phyloP scores from a whole-genome alignment of 2,113 vertebrate species.

The Sphaerodactylus townsendi region DNA sequence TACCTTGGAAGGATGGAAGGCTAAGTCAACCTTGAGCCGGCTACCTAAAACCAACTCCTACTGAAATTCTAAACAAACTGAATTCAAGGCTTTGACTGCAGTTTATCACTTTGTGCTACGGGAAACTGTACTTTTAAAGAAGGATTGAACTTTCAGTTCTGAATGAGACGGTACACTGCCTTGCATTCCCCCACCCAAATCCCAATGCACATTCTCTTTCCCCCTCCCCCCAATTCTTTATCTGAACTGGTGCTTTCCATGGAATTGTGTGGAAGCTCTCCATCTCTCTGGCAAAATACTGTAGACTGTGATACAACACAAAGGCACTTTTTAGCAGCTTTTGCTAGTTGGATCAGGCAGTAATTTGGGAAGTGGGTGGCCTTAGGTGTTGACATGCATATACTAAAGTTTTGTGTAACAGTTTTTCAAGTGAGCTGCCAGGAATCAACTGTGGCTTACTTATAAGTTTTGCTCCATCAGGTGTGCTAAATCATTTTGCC shows the following conservation, averaged over 20 bases:
- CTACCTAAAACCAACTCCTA: no score
- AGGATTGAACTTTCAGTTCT: no score
- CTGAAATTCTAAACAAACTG: no score
- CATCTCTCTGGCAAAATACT: neutral
- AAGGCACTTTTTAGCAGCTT: neutral
- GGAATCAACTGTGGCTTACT: neutral
- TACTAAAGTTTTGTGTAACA: neutral
- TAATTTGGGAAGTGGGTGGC: neutral
- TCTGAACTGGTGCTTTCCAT: no score
- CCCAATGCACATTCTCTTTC: neutral
- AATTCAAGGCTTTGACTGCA: no score
- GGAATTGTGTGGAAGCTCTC: neutral
- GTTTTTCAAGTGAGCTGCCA: neutral
- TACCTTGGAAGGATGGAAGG: no score
- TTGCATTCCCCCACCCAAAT: neutral
- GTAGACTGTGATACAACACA: neutral
- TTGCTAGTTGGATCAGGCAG: neutral
- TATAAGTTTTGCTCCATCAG: neutral
- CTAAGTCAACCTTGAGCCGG: no score
- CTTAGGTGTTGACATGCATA: neutral
- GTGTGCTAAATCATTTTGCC: neutral
- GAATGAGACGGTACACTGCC: no score
- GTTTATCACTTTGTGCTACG: no score
- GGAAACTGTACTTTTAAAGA: no score
- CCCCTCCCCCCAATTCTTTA: no score